phyloP scores from a whole-genome alignment of 2,113 vertebrate genomes.

The Halichoeres trimaculatus region DNA sequence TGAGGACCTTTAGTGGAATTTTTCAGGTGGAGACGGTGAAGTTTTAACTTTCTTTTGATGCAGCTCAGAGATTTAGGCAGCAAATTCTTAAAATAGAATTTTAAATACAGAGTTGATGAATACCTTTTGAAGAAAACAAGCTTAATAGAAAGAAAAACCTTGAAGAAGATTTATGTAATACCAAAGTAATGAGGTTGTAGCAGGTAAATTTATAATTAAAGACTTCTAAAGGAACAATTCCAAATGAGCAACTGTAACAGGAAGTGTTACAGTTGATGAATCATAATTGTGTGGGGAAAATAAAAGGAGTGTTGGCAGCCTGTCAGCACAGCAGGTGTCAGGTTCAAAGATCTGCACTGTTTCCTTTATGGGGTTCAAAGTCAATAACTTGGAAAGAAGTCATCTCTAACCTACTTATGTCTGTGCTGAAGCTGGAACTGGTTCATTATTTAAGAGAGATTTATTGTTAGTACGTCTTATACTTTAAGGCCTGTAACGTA shows the following conservation, averaged over 20 bases:
- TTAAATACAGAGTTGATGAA: too few relatives aligned
- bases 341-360: conserved; percentile 8
- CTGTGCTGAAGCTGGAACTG: background rate
- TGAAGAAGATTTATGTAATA: background rate
- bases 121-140: too few relatives aligned
- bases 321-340: conserved; percentile 12
- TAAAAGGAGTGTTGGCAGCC: background rate
- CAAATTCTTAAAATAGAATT: too few relatives aligned
- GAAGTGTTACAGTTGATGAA: background rate
- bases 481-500: background rate
- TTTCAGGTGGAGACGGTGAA: too few relatives aligned
- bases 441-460: background rate
- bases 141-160: too few relatives aligned
- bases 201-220: background rate
- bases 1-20: too few relatives aligned
- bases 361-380: background rate
- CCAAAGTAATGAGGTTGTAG: background rate
- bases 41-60: too few relatives aligned
- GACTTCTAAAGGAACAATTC: background rate
- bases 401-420: conserved; percentile 8
- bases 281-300: background rate
- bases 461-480: background rate
- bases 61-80: too few relatives aligned
- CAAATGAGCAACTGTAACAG: background rate
- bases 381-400: conserved; percentile 11